A percentile compares a stretch with the other conserved stretches of the same genome.
Evolutionary conservation across 2,888 invertebrate genomes (phyloP).

Genomic region (Lepidocyrtinus sp.): DNA sequence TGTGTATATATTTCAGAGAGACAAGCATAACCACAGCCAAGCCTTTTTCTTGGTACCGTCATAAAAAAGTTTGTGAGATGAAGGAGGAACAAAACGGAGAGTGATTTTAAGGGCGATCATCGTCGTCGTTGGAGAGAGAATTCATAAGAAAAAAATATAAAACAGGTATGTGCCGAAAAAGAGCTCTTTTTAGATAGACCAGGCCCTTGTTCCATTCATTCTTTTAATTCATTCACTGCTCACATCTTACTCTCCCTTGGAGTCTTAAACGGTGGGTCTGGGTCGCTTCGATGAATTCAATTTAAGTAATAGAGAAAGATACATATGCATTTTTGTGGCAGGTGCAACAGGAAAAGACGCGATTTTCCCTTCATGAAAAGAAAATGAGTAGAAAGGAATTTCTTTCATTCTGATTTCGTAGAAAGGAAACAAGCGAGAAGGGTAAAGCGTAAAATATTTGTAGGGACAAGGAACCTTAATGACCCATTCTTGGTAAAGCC

Average conservation of each 20-base stretch:
- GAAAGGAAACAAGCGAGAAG: slow-evolving; percentile 9
- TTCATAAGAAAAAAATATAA: slow-evolving; percentile 38
- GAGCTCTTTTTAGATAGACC: background rate
- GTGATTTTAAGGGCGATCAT: background rate
- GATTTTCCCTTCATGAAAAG: slow-evolving; percentile 13
- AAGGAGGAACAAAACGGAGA: slow-evolving; percentile 4
- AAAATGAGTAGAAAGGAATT: slow-evolving; percentile 29
- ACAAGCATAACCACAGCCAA: background rate
- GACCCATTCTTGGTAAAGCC: background rate
- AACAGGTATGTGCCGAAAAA: slow-evolving; percentile 43
- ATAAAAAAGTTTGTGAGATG: background rate
- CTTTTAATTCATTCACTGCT: slow-evolving; percentile 21
- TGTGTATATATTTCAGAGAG: background rate
- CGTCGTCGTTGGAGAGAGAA: slow-evolving; percentile 1
- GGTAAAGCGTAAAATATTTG: background rate
- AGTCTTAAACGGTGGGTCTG: background rate
- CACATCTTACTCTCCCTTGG: background rate
- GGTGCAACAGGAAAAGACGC: slow-evolving; percentile 19
- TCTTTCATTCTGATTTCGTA: slow-evolving; percentile 36
- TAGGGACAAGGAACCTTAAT: slow-evolving; percentile 13
- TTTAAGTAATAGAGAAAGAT: background rate
- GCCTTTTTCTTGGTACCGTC: slow-evolving; percentile 1
- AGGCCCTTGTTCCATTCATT: slow-evolving; percentile 17
- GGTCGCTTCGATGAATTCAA: background rate
- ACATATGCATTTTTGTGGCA: slow-evolving; percentile 12